Evolutionary conservation across 2,113 vertebrate genomes (phyloP).

Genomic region (Corythoichthys haematopterus): DNA sequence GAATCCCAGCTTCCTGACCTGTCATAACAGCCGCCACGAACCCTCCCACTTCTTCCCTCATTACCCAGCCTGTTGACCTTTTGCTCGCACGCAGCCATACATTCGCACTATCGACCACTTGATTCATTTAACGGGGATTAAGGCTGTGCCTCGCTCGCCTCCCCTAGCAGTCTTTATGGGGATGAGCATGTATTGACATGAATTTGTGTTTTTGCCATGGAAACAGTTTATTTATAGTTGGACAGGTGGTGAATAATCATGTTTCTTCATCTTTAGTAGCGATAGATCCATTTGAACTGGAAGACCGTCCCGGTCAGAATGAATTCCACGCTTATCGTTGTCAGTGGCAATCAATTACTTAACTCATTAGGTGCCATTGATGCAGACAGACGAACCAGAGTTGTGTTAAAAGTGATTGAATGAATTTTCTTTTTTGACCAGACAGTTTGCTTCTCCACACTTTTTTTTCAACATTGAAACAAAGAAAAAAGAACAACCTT

Average conservation of each 20-base stretch:
- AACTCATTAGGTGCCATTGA: too few relatives aligned
- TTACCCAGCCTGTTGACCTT: conserved; percentile 61
- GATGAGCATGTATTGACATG: conserved; percentile 2
- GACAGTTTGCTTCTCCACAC: too few relatives aligned
- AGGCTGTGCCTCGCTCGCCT: conserved; percentile 24
- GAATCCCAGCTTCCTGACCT: conserved; percentile 34
- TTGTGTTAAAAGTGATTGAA: too few relatives aligned
- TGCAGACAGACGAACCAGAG: too few relatives aligned
- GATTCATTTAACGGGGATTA: conserved; percentile 59
- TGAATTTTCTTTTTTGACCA: too few relatives aligned
- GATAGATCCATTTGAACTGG: too few relatives aligned
- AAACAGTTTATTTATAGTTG: neutral
- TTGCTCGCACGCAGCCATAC: conserved; percentile 42
- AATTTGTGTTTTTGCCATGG: conserved; percentile 6
- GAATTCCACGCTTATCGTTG: too few relatives aligned
- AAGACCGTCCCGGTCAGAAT: too few relatives aligned
- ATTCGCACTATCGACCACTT: conserved; percentile 54
- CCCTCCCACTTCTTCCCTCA: conserved; percentile 49
- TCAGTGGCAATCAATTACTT: too few relatives aligned
- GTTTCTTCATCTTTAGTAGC: too few relatives aligned
- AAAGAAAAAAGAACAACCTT: too few relatives aligned
- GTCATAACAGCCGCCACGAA: conserved; percentile 40
- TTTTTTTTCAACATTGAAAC: too few relatives aligned
- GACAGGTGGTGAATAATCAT: neutral
- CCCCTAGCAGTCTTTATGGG: conserved; percentile 25